Evolutionary conservation across 2,888 invertebrate species (phyloP).

Genomic region (Strigamia crassipes): DNA sequence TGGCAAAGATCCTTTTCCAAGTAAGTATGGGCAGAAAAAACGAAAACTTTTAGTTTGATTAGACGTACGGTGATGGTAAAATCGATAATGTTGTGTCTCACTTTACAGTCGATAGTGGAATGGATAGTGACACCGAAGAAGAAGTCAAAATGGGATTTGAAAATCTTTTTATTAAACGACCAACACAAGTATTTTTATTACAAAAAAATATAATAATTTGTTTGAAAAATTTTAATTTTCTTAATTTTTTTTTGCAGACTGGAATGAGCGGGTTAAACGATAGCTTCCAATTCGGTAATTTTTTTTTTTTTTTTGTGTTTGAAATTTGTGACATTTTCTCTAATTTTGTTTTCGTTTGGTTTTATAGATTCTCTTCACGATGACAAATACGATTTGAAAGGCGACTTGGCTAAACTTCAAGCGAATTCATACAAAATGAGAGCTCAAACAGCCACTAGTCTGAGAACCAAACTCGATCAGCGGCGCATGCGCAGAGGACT

Average conservation of each 20-base stretch:
- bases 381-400: constrained; percentile 43
- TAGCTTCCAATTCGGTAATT: neutral
- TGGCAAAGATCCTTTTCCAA: constrained; percentile 37
- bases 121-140: constrained; percentile 46
- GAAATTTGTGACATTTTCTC: neutral
- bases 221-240: neutral
- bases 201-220: neutral
- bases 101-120: constrained; percentile 46
- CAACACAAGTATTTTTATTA: neutral
- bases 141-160: constrained; percentile 45
- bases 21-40: neutral
- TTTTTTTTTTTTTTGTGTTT: neutral
- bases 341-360: neutral
- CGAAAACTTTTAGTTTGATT: constrained; percentile 8
- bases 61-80: neutral
- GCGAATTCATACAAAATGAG: neutral
- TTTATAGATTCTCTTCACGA: constrained; percentile 13
- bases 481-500: constrained; percentile 24
- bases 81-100: neutral
- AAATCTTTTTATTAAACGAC: constrained; percentile 12
- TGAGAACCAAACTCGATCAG: neutral
- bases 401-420: constrained; percentile 36
- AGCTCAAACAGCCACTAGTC: constrained; percentile 18
- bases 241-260: too few relatives aligned
- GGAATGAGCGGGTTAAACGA: neutral